Percentiles rank a stretch among this genome's conserved stretches.
These are phyloP conservation scores for Onychomys leucogaster DNA, from an alignment of 2,797 vertebrate species.

Conservation along the genomic window DNA sequence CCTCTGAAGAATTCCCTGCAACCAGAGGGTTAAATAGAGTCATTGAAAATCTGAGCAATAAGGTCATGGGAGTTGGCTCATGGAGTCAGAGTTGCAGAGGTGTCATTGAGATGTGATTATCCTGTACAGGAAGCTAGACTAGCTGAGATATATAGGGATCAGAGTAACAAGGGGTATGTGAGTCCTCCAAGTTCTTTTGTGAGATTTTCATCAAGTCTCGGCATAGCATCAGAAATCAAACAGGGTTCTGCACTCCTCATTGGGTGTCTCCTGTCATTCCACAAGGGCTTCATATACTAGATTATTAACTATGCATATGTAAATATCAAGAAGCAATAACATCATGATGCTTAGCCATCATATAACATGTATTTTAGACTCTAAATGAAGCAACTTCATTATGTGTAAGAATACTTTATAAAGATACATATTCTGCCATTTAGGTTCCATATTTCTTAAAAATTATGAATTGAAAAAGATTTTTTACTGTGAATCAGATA, in stretches of 20 bases:
- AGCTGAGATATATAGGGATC: neutral
- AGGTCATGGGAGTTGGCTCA: neutral
- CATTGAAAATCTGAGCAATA: neutral
- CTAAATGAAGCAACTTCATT: neutral
- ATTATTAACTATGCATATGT: neutral
- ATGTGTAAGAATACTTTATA: neutral
- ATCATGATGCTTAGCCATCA: too few relatives aligned
- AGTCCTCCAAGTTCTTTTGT: neutral
- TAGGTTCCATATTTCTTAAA: neutral
- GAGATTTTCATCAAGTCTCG: neutral
- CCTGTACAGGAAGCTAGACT: neutral
- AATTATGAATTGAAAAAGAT: neutral
- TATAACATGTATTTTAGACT: too few relatives aligned
- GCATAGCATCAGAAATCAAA: neutral
- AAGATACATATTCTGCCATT: neutral
- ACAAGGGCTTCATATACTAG: neutral
- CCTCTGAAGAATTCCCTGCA: too few relatives aligned
- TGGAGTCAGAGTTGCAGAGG: neutral
- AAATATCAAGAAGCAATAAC: neutral
- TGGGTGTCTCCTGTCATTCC: neutral
- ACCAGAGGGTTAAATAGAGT: neutral
- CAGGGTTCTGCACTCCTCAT: neutral
- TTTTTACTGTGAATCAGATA: neutral
- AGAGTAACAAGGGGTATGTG: neutral
- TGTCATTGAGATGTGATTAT: too few relatives aligned